phyloP scores from a whole-genome alignment of 2,797 vertebrate species.

The Enteromius viviparus region DNA sequence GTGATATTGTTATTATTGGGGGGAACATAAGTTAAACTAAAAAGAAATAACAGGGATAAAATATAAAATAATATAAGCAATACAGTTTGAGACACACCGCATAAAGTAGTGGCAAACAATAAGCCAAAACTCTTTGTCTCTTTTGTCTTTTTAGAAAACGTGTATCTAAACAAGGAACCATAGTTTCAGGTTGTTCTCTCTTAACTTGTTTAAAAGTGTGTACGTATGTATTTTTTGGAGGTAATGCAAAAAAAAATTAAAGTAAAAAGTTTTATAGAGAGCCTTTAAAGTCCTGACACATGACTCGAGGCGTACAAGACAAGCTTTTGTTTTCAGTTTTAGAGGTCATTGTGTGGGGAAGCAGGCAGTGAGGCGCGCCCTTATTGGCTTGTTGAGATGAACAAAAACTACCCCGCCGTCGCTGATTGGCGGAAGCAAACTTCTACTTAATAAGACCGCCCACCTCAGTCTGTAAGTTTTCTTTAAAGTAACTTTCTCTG shows the following conservation, averaged over 20 bases:
- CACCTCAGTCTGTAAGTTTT: conserved; percentile 76
- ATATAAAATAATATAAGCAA: background rate
- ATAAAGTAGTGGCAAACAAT: conserved; percentile 8
- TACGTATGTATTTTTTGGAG: background rate
- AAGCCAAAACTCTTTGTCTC: background rate
- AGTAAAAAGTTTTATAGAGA: conserved; percentile 15
- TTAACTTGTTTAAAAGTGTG: background rate
- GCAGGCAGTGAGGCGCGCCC: conserved; percentile 40
- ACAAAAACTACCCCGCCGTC: conserved; percentile 57
- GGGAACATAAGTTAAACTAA: background rate
- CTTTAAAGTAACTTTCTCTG: conserved; percentile 77
- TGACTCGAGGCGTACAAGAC: conserved; percentile 49
- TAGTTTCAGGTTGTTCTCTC: background rate
- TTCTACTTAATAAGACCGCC: conserved; percentile 47
- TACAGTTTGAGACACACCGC: background rate
- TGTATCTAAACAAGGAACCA: background rate
- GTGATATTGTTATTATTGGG: background rate
- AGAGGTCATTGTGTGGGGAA: conserved; percentile 71
- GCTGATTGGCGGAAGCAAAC: conserved; percentile 74
- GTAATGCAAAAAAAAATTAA: background rate
- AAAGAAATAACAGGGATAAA: background rate
- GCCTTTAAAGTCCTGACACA: conserved; percentile 52
- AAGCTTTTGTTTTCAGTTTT: conserved; percentile 73
- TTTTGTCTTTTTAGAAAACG: background rate
- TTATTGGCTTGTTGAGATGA: conserved; percentile 66